Evolutionary conservation across 2,113 vertebrate species (phyloP).

Genomic region (Equus przewalskii): DNA sequence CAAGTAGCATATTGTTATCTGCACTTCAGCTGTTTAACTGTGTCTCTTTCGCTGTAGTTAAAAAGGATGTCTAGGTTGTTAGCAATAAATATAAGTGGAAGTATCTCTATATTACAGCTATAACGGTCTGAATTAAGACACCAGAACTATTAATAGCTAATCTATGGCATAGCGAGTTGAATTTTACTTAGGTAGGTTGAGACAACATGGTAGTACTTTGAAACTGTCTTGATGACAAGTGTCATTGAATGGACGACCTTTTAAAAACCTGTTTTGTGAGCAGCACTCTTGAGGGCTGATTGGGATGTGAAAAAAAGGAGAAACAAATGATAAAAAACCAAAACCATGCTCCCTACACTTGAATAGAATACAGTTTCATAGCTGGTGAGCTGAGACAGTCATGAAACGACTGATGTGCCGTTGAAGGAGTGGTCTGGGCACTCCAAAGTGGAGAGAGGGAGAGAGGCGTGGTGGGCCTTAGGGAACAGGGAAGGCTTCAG

Average conservation of each 20-base stretch:
- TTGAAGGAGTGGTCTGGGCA: background rate
- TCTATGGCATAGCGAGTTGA: background rate
- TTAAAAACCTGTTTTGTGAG: slow-evolving; percentile 18
- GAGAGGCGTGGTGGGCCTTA: background rate
- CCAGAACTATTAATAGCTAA: background rate
- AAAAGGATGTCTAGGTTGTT: background rate
- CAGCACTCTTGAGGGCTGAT: background rate
- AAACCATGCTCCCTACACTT: background rate
- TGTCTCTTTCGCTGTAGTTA: background rate
- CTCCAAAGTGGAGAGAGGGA: background rate
- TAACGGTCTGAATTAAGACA: background rate
- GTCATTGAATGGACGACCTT: background rate
- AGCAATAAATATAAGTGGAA: background rate
- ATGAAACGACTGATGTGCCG: background rate
- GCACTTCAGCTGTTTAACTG: background rate
- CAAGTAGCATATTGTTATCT: background rate
- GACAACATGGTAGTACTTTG: background rate
- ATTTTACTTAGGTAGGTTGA: slow-evolving; percentile 2
- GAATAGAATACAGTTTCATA: background rate
- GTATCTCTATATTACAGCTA: background rate
- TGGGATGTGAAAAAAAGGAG: background rate
- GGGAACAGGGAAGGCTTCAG: background rate
- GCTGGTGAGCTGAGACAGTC: background rate
- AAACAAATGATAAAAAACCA: background rate
- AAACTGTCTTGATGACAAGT: background rate